phyloP scores from a whole-genome alignment of 2,797 vertebrate genomes.

The Sarcophilus harrisii region DNA sequence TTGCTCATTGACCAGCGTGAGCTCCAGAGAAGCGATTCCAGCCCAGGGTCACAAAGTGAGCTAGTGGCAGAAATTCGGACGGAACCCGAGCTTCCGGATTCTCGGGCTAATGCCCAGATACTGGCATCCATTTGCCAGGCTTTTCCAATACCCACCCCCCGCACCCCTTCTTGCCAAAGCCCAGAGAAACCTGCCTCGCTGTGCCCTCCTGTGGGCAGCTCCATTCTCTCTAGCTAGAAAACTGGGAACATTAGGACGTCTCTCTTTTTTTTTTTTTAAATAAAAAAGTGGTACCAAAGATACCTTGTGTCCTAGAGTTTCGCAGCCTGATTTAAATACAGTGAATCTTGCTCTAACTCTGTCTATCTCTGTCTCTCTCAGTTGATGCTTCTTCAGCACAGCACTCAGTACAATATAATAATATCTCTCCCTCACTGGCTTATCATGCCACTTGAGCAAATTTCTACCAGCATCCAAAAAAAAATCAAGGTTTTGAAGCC shows the following conservation, averaged over 20 bases:
- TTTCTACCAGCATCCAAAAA: constrained; percentile 74
- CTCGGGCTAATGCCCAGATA: background rate
- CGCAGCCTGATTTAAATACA: background rate
- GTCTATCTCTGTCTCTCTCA: background rate
- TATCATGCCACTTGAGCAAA: constrained; percentile 53
- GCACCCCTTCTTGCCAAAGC: background rate
- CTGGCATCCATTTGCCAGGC: background rate
- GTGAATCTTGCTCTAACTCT: background rate
- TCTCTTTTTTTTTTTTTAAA: no score
- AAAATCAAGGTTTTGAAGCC: background rate
- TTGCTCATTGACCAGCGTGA: background rate
- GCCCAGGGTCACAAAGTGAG: background rate
- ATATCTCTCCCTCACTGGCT: background rate
- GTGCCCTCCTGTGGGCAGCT: background rate
- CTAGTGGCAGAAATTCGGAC: background rate
- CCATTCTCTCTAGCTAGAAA: background rate
- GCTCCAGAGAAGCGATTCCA: background rate
- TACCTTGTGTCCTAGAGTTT: background rate
- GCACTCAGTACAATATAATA: background rate
- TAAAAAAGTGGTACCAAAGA: background rate
- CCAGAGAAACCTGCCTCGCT: background rate
- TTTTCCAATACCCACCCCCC: background rate
- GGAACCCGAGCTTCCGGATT: background rate
- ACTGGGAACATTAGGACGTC: background rate
- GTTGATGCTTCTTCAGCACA: background rate